A percentile compares a stretch with the other conserved stretches of the same genome.
Conservation (phyloP, 1,140 invertebrate genomes). For the Drosophila suzukii region DNA sequence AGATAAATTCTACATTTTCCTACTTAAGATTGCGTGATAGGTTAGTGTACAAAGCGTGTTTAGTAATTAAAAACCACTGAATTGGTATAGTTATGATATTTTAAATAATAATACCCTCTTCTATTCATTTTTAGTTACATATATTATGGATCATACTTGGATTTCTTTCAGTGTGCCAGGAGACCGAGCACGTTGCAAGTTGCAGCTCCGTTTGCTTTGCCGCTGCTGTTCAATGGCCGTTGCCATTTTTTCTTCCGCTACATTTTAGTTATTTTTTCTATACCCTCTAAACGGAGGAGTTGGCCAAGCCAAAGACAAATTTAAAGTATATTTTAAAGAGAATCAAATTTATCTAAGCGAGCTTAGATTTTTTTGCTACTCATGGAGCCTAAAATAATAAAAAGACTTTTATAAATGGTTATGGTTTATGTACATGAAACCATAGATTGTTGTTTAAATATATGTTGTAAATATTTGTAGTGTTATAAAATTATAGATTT, state of each 20-base stretch:
- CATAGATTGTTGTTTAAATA: no score
- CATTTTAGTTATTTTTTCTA: not conserved
- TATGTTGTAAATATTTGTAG: no score
- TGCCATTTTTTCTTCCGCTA: constrained; percentile 24
- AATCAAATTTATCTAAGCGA: not conserved
- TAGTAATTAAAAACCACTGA: no score
- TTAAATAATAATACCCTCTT: not conserved
- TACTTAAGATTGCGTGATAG: no score
- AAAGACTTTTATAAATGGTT: no score
- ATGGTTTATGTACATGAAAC: no score
- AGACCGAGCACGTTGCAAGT: constrained; percentile 53
- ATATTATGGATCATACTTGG: not conserved
- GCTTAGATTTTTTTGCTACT: no score
- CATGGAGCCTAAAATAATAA: no score
- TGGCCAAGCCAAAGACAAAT: not conserved
- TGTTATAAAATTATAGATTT: not conserved
- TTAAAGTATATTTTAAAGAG: not conserved
- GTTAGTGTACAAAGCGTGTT: no score
- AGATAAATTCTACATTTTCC: no score
- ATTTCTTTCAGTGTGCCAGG: constrained; percentile 9
- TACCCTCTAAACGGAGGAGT: constrained; percentile 1
- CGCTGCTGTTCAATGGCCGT: constrained; percentile 16
- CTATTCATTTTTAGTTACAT: not conserved
- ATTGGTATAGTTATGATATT: not conserved
- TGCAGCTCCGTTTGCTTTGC: constrained; percentile 28